Conservation (phyloP, 2,113 vertebrate genomes). For the Marmota monax region DNA sequence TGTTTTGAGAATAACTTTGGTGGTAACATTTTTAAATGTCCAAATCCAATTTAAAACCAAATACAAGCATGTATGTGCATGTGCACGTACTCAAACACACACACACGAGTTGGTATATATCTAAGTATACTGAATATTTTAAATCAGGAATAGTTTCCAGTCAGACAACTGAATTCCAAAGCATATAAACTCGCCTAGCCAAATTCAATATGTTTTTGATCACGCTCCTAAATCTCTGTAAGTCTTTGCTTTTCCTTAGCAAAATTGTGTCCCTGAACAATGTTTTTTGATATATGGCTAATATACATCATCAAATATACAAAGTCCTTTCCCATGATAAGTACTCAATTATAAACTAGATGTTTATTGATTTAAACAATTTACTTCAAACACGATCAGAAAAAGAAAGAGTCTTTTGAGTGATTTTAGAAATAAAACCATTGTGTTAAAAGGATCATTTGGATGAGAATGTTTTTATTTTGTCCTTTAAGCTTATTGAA, state of each 20-base stretch:
- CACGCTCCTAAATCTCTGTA: background rate
- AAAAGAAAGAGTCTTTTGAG: background rate
- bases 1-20: background rate
- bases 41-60: background rate
- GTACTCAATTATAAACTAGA: background rate
- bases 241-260: background rate
- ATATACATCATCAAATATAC: conserved; percentile 20
- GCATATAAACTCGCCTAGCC: background rate
- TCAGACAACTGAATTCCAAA: conserved; percentile 15
- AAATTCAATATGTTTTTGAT: background rate
- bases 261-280: background rate
- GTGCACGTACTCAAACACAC: rapidly evolving
- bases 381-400: conserved; percentile 7
- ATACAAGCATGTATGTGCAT: background rate
- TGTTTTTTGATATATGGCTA: background rate
- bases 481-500: background rate
- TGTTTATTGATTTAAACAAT: conserved; percentile 13
- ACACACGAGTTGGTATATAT: background rate
- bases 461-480: background rate
- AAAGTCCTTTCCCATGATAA: background rate
- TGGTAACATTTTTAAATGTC: background rate
- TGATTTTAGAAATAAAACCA: conserved; percentile 4
- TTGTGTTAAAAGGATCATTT: background rate
- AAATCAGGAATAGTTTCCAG: background rate
- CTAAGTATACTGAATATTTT: background rate